phyloP scores from a whole-genome alignment of 2,888 invertebrate species.

The Pomacea canaliculata region DNA sequence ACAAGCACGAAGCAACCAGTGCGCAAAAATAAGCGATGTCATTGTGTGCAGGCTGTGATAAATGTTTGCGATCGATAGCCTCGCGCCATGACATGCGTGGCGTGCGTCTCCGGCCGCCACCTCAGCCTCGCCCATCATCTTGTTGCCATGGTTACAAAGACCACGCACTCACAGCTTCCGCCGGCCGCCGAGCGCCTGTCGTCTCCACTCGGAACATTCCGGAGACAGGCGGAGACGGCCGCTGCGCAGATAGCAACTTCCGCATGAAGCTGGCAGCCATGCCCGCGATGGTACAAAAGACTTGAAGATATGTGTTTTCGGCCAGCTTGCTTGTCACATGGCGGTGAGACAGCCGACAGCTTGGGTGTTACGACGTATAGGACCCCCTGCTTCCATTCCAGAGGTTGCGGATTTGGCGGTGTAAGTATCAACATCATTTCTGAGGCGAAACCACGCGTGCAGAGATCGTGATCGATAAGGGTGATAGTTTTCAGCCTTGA shows the following conservation, averaged over 20 bases:
- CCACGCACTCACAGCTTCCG: conserved; percentile 2
- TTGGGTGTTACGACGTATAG: conserved; percentile 25
- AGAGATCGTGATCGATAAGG: not conserved
- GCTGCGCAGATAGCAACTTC: not conserved
- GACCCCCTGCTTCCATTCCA: conserved; percentile 13
- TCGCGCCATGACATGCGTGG: too few relatives aligned
- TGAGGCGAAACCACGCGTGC: too few relatives aligned
- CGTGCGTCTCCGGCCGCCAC: too few relatives aligned
- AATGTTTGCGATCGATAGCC: too few relatives aligned
- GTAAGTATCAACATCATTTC: conserved; percentile 13
- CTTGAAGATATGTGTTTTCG: conserved; percentile 19
- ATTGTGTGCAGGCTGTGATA: too few relatives aligned
- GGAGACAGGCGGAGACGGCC: not conserved
- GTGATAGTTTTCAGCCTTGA: too few relatives aligned
- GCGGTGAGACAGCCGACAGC: conserved; percentile 13
- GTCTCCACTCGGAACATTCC: not conserved
- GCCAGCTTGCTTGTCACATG: conserved; percentile 11
- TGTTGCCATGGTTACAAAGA: conserved; percentile 7
- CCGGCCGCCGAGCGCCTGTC: not conserved
- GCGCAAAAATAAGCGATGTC: too few relatives aligned
- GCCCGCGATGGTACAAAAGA: conserved; percentile 14
- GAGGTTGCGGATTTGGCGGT: conserved; percentile 6
- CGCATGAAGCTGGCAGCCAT: conserved; percentile 12
- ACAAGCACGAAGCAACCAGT: too few relatives aligned
- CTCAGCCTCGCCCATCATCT: too few relatives aligned